Evolutionary conservation across 2,888 invertebrate genomes (phyloP), one percentile per base, ranked within the genome.

Genomic region (Eucriotettix oculatus): DNA sequence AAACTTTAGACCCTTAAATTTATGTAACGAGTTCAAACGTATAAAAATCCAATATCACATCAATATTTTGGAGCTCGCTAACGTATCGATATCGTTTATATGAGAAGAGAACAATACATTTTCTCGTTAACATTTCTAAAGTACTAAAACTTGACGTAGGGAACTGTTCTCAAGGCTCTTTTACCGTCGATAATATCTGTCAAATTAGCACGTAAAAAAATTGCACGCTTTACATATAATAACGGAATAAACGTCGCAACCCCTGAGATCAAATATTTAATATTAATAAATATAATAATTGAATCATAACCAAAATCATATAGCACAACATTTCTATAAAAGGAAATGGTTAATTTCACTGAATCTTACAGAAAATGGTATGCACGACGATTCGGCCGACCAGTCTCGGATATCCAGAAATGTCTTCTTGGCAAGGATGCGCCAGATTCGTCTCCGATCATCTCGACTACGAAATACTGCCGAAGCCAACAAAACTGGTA

Each of bases 311-410:
- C 7, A 7, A 29, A 29, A 29, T 29, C 29, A 48, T 12, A 5
- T 14, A 2, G 48, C 12, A 9, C 12, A 48, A 48, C 48, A 48
- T 14, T 12, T 12, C 17, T 54, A n/a, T 16, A 54, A 16, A 12
- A 16, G 16, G 14, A 11, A 16, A 10, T 11, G 9, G 42, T 44
- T 14, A 17, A 40, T 41, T 14, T 14, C 40, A 14, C 41, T 52
- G 60, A 63, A 17, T 54, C 65, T 74, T 71, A 44, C 71, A 92
- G 90, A 94, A 93, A 83, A 87, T 93, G 79, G 90, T 93, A 52
- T 90, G 89, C 66, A 88, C 89, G 10, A 84, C 87, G 3, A 81
- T 94, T 64, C 78, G 88, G 54, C 88, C 89, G 29, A 90, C 90
- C 14, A 82, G 83, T 64, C 77, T 90, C 61, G 81, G 85, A 16